phyloP scores from a whole-genome alignment of 2,888 invertebrate species.

The Rhimphoctona megacephalus region DNA sequence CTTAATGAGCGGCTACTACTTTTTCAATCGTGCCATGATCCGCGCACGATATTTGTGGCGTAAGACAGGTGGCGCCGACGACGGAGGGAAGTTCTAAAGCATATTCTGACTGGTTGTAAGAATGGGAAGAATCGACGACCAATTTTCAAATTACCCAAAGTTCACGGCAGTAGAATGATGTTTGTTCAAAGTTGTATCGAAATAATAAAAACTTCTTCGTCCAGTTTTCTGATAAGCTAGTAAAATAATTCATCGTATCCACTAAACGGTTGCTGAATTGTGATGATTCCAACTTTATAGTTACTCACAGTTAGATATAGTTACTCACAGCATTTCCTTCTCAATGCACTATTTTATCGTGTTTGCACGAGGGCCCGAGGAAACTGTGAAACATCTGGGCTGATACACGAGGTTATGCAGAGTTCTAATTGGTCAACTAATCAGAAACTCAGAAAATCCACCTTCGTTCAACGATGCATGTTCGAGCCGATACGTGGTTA shows the following conservation, averaged over 20 bases:
- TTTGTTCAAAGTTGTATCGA: too few relatives aligned
- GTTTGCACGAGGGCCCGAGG: too few relatives aligned
- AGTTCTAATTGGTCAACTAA: too few relatives aligned
- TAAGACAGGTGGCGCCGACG: constrained; percentile 46
- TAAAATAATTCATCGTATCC: not conserved
- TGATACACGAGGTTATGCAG: too few relatives aligned
- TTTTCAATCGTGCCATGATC: constrained; percentile 44
- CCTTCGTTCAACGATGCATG: too few relatives aligned
- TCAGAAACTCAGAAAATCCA: too few relatives aligned
- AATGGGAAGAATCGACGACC: not conserved
- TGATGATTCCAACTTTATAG: not conserved
- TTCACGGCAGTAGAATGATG: not conserved
- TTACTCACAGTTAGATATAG: not conserved
- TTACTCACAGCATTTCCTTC: not conserved
- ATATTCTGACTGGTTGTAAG: not conserved
- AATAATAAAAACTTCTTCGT: too few relatives aligned
- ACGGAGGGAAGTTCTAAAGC: not conserved
- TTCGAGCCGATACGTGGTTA: too few relatives aligned
- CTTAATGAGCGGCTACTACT: constrained; percentile 51
- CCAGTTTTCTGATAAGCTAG: not conserved
- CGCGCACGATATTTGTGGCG: constrained; percentile 19
- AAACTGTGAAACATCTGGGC: too few relatives aligned
- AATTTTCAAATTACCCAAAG: not conserved
- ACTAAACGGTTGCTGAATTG: not conserved
- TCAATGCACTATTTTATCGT: too few relatives aligned